Evolutionary conservation across 2,797 vertebrate species (phyloP).

Genomic region (Sebastes itinus): DNA sequence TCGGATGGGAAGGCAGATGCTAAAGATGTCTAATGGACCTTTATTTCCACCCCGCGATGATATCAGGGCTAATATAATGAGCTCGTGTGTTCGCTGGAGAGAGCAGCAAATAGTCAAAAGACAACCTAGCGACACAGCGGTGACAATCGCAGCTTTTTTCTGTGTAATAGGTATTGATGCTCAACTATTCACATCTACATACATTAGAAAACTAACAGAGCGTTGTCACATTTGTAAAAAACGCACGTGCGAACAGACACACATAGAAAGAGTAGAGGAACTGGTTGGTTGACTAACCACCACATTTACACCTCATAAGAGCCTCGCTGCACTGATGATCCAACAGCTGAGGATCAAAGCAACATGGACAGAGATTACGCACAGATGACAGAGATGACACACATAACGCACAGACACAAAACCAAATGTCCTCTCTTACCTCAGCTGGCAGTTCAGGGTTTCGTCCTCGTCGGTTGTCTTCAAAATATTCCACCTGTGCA

Average conservation of each 20-base stretch:
- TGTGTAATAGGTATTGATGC: background rate
- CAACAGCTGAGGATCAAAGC: conserved; percentile 29
- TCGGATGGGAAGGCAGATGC: background rate
- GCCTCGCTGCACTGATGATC: background rate
- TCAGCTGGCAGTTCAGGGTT: conserved; percentile 74
- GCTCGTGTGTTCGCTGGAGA: background rate
- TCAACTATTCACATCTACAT: background rate
- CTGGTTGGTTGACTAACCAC: background rate
- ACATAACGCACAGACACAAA: conserved; percentile 9
- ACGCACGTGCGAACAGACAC: background rate
- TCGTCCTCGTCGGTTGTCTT: conserved; percentile 70
- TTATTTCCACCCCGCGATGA: background rate
- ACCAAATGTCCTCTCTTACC: conserved; percentile 75
- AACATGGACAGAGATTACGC: conserved; percentile 3
- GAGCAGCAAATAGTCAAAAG: background rate
- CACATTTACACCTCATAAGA: conserved; percentile 2
- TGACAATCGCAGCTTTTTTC: background rate
- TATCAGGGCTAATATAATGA: conserved; percentile 10
- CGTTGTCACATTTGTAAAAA: background rate
- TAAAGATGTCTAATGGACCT: background rate
- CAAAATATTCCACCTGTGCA: conserved; percentile 80
- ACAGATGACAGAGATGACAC: conserved; percentile 12
- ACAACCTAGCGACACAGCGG: background rate
- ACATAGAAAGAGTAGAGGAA: conserved; percentile 2
- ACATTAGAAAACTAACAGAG: background rate